These are phyloP conservation scores for Cebidichthys violaceus DNA, from an alignment of 2,113 vertebrate genomes.

Conservation along the genomic window DNA sequence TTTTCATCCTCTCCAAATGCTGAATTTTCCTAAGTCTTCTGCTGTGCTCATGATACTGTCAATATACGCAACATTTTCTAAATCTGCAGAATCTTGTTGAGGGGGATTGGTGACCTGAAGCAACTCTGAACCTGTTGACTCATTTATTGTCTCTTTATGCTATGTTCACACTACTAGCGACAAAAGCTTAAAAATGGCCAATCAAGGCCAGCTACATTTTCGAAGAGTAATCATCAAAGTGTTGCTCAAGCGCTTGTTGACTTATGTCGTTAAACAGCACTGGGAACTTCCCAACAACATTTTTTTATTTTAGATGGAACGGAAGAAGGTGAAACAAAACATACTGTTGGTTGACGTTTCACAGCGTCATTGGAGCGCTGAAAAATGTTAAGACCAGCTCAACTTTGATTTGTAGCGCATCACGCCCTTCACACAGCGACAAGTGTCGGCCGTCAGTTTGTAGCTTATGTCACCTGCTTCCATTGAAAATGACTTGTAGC, in stretches of 20 bases:
- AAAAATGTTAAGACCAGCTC: too few species aligned
- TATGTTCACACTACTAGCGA: background rate
- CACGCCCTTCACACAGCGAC: too few species aligned
- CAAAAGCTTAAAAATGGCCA: background rate
- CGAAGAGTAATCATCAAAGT: too few species aligned
- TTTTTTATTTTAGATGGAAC: background rate
- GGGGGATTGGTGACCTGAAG: background rate
- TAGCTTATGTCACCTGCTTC: too few species aligned
- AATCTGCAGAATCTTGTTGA: background rate
- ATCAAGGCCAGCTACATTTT: background rate
- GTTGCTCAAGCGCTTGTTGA: too few species aligned
- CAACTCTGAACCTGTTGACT: background rate
- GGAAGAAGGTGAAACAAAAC: too few species aligned
- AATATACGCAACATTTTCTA: background rate
- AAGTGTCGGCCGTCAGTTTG: too few species aligned
- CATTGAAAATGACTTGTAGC: too few species aligned
- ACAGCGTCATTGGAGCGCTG: too few species aligned
- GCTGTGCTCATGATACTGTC: background rate
- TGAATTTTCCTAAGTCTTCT: conserved; percentile 6
- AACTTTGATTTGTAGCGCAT: too few species aligned
- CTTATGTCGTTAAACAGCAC: too few species aligned
- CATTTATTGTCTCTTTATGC: background rate
- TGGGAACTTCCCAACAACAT: background rate
- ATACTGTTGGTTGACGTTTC: too few species aligned
- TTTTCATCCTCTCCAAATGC: conserved; percentile 36